A percentile compares a stretch with the other conserved stretches of the same genome.
Conservation (phyloP, 2,888 invertebrate species). For the Coelinius sp. region DNA sequence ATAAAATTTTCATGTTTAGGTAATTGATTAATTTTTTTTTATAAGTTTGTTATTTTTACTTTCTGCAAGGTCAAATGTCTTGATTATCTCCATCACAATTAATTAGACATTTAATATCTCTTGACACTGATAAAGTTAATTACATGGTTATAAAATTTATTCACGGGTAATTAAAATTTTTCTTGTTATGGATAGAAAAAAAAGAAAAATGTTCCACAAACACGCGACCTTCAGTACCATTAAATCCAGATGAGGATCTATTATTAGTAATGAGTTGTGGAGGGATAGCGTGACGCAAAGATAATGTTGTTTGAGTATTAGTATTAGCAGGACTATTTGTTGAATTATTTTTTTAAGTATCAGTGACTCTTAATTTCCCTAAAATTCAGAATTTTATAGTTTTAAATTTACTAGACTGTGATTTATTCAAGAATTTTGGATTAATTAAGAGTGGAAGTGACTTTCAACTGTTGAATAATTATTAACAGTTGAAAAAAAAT, state of each 20-base stretch:
- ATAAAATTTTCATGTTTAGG: background rate
- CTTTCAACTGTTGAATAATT: background rate
- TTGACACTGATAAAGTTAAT: slow-evolving; percentile 1
- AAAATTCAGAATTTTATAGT: background rate
- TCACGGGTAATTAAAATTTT: slow-evolving; percentile 5
- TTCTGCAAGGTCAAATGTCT: background rate
- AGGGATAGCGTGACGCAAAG: slow-evolving; percentile 16
- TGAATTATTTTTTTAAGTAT: background rate
- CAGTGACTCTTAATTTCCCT: slow-evolving; percentile 17
- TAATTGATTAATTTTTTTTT: background rate
- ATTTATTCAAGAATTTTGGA: background rate
- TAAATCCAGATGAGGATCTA: slow-evolving; percentile 47
- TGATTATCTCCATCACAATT: background rate
- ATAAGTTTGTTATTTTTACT: background rate
- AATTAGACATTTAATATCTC: background rate
- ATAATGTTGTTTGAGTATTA: background rate
- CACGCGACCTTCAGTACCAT: slow-evolving; percentile 43
- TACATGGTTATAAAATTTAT: background rate
- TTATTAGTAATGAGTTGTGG: slow-evolving; percentile 42
- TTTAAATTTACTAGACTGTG: background rate
- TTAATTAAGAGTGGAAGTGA: background rate
- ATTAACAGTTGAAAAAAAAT: background rate
- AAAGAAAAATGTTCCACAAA: background rate
- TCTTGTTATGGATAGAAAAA: background rate
- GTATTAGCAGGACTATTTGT: background rate